Evolutionary conservation across 2,888 invertebrate species (phyloP), one percentile per base, ranked within the genome.

Genomic region (Tryphoninae sp.): DNA sequence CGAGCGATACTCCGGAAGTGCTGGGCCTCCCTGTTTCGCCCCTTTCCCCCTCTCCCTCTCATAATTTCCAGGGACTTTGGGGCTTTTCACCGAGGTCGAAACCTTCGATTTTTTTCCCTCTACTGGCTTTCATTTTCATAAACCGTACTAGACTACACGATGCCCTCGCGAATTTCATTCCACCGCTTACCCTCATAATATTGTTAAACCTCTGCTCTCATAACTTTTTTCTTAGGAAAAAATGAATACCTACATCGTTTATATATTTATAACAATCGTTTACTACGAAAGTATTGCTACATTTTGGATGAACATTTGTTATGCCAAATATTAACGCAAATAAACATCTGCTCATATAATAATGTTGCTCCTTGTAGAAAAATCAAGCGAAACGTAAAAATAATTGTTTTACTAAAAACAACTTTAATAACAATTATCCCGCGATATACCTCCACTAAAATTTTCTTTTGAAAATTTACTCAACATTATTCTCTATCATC

Each of bases 121-220:
- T 69, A n/a, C 40, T 58, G 40, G 64, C 69, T 80, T 75, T 65
- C 71, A 80, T 80, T 80, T 80, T 80, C 69, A 42, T 59, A 71
- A 23, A 67, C 22, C 51, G 19, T 51, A 64, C 26, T 55, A 26
- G 49, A 33, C 19, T 42, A 55, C 51, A 55, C 33, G n/a, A 13
- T 49, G 49, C 71, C 42, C 65, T 75, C 26, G 26, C 58, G 55
- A 69, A n/a, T 71, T 16, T 26, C 22, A n/a, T 19, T n/a, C 4
- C 2, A 1, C 13, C 19, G 22, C 33, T 65, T 59, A 33, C 53
- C 59, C 61, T 9, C 49, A 33, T 33, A 33, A 19, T 59, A 19
- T 53, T 33, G 7, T 26, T 45, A 26, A n/a, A 40, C 8, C 33
- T 13, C 45, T 19, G 26, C 53, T 33, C 33, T 68, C 16, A 55